Evolutionary conservation across 2,797 vertebrate species (phyloP), one percentile per base, ranked within the genome.

Genomic region (Propithecus perrieri): DNA sequence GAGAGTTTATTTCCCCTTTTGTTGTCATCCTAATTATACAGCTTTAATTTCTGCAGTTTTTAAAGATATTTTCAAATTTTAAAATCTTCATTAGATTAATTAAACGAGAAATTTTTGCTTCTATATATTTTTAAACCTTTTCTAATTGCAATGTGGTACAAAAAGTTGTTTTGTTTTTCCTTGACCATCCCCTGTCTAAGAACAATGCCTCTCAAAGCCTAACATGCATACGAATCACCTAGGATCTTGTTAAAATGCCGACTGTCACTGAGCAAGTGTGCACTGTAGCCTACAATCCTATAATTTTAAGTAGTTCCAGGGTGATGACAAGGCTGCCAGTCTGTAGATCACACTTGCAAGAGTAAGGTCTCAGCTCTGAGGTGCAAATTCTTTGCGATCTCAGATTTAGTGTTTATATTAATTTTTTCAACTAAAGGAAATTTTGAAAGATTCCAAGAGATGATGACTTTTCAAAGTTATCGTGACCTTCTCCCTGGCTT

Each of bases 41-140:
- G 35, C 59, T 96, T 93, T 85, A 53, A 83, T 94, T 71, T 69
- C 88, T 93, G 35, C 33, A 80, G 18, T 50, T 93, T 74, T 72
- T 33, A 74, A 95, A 71, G 14, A 22, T 69, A 74, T 74, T 94
- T 91, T 85, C 48, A 59, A 67, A 46, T 96, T 41, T n/a, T 78
- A 57, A 89, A 50, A 43, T 30, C 14, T 67, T 76, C 28, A 46
- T 89, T 65, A 72, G 15, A 48, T 76, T 8, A 59, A 48, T 28
- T 80, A 5, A 89, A 85, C 15, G 28, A 80, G 33, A 83, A 69
- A 74, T 67, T 48, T 46, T 74, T 83, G 24, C 72, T 81, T 72
- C 55, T 61, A 3, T 38, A 61, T 41, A 33, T 89, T 35, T 61
- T 74, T 38, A 33, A 69, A 38, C 1, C 4, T 72, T 81, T 92